These are phyloP conservation scores for Trichonephila inaurata DNA, from an alignment of 1,140 invertebrate species.

Conservation along the genomic window DNA sequence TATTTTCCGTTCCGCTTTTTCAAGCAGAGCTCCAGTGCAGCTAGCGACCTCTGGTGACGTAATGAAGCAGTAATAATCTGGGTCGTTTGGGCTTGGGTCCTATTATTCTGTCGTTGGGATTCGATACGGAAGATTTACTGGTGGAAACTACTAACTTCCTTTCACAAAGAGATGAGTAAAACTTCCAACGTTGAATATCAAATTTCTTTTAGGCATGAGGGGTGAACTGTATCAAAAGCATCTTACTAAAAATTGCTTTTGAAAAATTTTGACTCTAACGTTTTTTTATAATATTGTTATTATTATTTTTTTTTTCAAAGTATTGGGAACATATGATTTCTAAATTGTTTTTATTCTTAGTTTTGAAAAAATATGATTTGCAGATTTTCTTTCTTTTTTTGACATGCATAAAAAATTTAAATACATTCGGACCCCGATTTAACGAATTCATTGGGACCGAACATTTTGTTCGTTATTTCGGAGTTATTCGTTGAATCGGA, in stretches of 20 bases:
- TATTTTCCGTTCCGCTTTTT: slow-evolving; percentile 41
- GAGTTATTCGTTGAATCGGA: too few species aligned
- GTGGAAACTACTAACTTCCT: not conserved
- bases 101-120: slow-evolving; percentile 56
- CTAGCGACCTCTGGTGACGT: slow-evolving; percentile 60
- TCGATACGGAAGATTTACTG: slow-evolving; percentile 52
- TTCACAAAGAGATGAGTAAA: not conserved
- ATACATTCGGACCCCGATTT: too few species aligned
- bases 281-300: not conserved
- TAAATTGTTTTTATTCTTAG: too few species aligned
- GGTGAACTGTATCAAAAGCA: not conserved
- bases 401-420: too few species aligned
- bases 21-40: not conserved
- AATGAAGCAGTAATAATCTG: slow-evolving; percentile 69
- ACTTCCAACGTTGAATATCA: not conserved
- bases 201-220: slow-evolving; percentile 5
- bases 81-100: slow-evolving; percentile 54
- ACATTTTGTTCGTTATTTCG: too few species aligned
- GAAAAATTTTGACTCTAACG: not conserved
- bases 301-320: not conserved
- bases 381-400: too few species aligned
- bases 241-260: not conserved
- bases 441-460: too few species aligned
- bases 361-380: too few species aligned
- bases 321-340: not conserved